A percentile compares a stretch with the other conserved stretches of the same genome.
Evolutionary conservation across 2,113 vertebrate genomes (phyloP).

Genomic region (Tursiops truncatus): DNA sequence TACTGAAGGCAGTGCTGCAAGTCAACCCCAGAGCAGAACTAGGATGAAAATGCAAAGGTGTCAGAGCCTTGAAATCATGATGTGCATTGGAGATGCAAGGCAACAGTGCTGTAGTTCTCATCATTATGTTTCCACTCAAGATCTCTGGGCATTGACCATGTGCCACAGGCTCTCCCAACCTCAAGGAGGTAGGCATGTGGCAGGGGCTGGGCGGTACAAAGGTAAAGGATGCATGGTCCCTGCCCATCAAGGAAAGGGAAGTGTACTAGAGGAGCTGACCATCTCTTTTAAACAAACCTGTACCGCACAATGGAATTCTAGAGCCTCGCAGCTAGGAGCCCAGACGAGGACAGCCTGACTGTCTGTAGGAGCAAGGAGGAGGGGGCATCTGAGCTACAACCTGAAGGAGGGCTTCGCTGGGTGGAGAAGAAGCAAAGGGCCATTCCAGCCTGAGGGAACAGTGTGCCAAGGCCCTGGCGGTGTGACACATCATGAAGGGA

Average conservation of each 20-base stretch:
- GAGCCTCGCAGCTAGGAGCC: not conserved
- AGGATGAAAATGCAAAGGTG: not conserved
- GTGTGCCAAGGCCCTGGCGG: not conserved
- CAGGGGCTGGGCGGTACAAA: not conserved
- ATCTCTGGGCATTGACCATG: not conserved
- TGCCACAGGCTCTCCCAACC: not conserved
- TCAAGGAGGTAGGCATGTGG: not conserved
- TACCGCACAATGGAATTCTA: not conserved
- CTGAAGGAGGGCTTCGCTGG: not conserved
- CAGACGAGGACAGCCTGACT: not conserved
- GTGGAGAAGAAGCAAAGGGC: not conserved
- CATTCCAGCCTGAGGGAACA: not conserved
- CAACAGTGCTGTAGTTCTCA: rapidly evolving
- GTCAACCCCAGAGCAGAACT: not conserved
- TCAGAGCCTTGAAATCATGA: not conserved
- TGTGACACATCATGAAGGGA: not conserved
- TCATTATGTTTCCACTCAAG: not conserved
- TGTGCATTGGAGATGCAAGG: not conserved
- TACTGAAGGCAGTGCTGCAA: not conserved
- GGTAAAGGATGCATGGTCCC: not conserved
- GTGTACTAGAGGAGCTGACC: not conserved
- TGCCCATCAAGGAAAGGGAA: not conserved
- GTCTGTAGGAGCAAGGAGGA: not conserved
- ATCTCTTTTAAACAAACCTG: not conserved
- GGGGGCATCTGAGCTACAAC: not conserved